Evolutionary conservation across 2,113 vertebrate species (phyloP).

Genomic region (Chaetodon trifascialis): DNA sequence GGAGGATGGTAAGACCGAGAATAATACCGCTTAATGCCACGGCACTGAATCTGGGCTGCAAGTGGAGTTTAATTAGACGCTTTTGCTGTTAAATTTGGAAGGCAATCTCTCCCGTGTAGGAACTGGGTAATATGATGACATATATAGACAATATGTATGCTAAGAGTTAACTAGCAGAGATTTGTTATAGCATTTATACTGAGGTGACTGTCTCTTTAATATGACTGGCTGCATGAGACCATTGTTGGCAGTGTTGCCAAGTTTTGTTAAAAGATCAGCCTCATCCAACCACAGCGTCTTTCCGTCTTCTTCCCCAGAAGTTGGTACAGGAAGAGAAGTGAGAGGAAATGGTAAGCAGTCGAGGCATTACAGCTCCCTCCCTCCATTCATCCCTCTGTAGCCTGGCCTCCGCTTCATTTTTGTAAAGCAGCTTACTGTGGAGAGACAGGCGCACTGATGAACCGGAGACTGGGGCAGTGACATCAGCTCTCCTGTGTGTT

Average conservation of each 20-base stretch:
- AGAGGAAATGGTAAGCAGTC: slow-evolving; percentile 1
- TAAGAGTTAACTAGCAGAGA: not conserved
- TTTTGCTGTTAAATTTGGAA: not conserved
- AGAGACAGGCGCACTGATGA: slow-evolving; percentile 24
- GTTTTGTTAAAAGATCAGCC: slow-evolving; percentile 22
- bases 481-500: slow-evolving; percentile 13
- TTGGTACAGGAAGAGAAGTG: not conserved
- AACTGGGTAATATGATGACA: not conserved
- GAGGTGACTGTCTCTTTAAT: not conserved
- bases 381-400: slow-evolving; percentile 19
- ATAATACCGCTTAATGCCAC: not conserved
- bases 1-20: not conserved
- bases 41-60: not conserved
- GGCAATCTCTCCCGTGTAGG: not conserved
- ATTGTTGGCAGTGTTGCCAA: not conserved
- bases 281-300: not conserved
- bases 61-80: slow-evolving; percentile 1
- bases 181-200: not conserved
- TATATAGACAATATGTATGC: not conserved
- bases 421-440: slow-evolving; percentile 59
- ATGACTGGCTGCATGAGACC: not conserved
- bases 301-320: not conserved
- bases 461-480: not conserved
- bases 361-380: slow-evolving; percentile 8
- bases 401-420: slow-evolving; percentile 41